These are phyloP conservation scores for Spilarctia lutea DNA, from an alignment of 2,888 invertebrate species.

Conservation along the genomic window DNA sequence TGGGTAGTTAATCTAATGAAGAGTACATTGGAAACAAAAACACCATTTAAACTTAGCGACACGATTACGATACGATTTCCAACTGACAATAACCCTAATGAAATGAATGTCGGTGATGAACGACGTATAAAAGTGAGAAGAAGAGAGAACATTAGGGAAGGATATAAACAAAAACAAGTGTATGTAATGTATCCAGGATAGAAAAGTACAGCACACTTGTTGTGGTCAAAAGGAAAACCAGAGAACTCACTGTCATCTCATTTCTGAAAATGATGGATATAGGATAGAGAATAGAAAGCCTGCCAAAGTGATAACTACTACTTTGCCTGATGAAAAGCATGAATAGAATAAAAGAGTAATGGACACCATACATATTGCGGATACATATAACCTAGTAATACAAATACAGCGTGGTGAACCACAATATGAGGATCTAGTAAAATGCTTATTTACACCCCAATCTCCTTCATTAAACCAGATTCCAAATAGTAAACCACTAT, in stretches of 20 bases:
- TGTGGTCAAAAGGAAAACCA: background rate
- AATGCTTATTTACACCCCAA: too few species aligned
- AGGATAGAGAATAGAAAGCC: too few species aligned
- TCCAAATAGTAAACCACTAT: background rate
- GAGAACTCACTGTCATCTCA: background rate
- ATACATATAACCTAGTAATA: too few species aligned
- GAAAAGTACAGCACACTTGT: background rate
- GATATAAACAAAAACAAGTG: background rate
- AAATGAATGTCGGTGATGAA: background rate
- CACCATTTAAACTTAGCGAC: slow-evolving; percentile 17
- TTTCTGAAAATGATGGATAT: too few species aligned
- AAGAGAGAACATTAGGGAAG: background rate
- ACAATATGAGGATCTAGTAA: too few species aligned
- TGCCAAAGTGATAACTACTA: too few species aligned
- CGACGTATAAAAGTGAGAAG: background rate
- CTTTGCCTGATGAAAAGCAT: too few species aligned
- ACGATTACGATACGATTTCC: slow-evolving; percentile 29
- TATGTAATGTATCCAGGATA: background rate
- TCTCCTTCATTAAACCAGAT: background rate
- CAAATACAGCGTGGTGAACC: too few species aligned
- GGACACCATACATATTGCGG: too few species aligned
- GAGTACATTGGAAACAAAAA: slow-evolving; percentile 36
- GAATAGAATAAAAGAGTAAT: too few species aligned
- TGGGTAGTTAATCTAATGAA: slow-evolving; percentile 64
- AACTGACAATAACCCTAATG: background rate